These are phyloP conservation scores for Brenthis daphne DNA, from an alignment of 2,888 invertebrate species.

Conservation along the genomic window DNA sequence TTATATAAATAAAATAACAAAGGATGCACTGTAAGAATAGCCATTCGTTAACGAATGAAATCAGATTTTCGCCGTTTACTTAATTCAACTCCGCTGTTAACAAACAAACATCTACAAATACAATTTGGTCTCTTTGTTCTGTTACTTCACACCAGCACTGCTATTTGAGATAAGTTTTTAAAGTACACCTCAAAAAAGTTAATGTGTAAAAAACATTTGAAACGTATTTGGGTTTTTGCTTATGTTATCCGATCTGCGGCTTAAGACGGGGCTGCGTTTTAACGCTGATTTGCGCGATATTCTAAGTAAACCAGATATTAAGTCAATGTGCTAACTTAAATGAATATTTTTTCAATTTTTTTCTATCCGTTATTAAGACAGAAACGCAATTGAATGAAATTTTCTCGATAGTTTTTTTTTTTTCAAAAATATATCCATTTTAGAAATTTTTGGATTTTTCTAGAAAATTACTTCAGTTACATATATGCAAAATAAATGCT, in stretches of 20 bases:
- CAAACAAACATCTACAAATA: constrained; percentile 34
- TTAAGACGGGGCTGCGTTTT: background rate
- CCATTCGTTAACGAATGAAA: constrained; percentile 37
- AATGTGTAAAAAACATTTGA: constrained; percentile 8
- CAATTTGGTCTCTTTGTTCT: constrained; percentile 30
- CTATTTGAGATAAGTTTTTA: constrained; percentile 26
- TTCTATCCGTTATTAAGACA: no score
- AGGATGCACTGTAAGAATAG: constrained; percentile 28
- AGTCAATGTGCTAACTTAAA: no score
- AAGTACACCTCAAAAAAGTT: constrained; percentile 3
- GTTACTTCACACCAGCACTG: constrained; percentile 27
- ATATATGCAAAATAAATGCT: no score
- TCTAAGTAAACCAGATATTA: no score
- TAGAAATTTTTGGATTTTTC: no score
- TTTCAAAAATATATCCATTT: no score
- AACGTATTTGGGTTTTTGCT: background rate
- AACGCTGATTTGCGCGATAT: no score
- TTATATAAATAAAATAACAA: constrained; percentile 25
- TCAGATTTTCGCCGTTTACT: constrained; percentile 36
- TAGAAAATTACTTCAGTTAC: no score
- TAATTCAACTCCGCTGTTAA: constrained; percentile 34
- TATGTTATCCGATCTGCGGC: constrained; percentile 1
- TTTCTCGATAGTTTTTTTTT: no score
- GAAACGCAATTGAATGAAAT: no score
- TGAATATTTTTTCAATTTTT: no score